phyloP scores from a whole-genome alignment of 2,797 vertebrate genomes.

The Octomys mimax region DNA sequence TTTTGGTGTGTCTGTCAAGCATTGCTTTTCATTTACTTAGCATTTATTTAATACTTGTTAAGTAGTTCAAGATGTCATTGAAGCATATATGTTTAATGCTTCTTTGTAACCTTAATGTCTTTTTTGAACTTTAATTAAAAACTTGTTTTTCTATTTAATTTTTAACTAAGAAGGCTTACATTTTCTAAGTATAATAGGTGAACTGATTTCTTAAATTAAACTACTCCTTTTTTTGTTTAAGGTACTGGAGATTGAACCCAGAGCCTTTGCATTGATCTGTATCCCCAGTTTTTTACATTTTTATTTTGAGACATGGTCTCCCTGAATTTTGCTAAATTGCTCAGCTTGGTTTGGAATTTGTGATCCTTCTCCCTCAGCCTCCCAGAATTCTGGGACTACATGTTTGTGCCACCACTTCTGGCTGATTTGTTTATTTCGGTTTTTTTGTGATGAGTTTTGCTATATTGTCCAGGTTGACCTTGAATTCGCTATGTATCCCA shows the following conservation, averaged over 20 bases:
- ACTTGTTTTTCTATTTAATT: background rate
- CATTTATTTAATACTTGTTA: constrained; percentile 4
- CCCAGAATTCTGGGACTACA: background rate
- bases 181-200: constrained; percentile 45
- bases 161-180: background rate
- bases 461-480: background rate
- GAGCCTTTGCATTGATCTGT: background rate
- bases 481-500: background rate
- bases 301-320: background rate
- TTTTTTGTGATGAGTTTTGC: background rate
- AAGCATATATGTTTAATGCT: constrained; percentile 14
- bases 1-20: background rate
- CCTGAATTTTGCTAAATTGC: background rate
- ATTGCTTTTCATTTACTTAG: constrained; percentile 1
- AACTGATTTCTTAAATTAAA: constrained; percentile 27
- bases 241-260: background rate
- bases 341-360: background rate
- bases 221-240: background rate
- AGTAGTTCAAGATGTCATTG: background rate
- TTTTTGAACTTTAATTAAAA: constrained; percentile 15
- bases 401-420: background rate
- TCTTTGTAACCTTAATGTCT: background rate
- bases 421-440: background rate
- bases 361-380: background rate
- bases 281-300: background rate